Evolutionary conservation across 2,113 vertebrate genomes (phyloP).

Genomic region (Ceyx melanurus): DNA sequence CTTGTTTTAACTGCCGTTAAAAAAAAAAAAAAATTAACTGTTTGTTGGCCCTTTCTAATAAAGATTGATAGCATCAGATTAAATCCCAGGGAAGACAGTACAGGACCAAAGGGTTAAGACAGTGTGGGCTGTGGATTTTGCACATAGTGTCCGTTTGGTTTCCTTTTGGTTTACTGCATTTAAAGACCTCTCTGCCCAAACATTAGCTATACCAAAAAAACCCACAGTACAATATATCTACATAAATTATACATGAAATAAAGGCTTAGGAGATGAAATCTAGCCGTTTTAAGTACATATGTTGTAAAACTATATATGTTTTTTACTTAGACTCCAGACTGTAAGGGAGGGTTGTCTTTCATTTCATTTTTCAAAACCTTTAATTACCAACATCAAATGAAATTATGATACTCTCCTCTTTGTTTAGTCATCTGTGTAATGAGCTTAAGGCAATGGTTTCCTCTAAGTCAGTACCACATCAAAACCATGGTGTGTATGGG

Average conservation of each 20-base stretch:
- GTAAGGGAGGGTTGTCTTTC: background rate
- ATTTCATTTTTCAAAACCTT: constrained; percentile 51
- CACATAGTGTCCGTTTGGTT: background rate
- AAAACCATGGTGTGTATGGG: background rate
- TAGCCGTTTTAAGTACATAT: background rate
- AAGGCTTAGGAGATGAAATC: background rate
- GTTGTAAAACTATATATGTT: constrained; percentile 11
- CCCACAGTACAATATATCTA: background rate
- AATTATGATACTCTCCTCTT: constrained; percentile 34
- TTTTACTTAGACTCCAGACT: constrained; percentile 4
- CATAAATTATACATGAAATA: constrained; percentile 34
- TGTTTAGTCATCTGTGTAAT: constrained; percentile 46
- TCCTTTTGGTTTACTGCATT: background rate
- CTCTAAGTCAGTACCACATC: constrained; percentile 31
- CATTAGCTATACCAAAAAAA: background rate
- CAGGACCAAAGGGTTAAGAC: background rate
- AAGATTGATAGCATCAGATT: background rate
- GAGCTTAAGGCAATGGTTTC: constrained; percentile 18
- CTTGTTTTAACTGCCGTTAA: background rate
- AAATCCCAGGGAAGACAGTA: background rate
- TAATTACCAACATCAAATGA: constrained; percentile 53
- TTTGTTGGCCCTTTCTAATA: background rate
- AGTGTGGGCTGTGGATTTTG: background rate
- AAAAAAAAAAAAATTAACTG: background rate
- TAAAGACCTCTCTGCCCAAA: background rate